A percentile compares a stretch with the other conserved stretches of the same genome.
Evolutionary conservation across 2,113 vertebrate species (phyloP).

Genomic region (Pyrgilauda ruficollis): DNA sequence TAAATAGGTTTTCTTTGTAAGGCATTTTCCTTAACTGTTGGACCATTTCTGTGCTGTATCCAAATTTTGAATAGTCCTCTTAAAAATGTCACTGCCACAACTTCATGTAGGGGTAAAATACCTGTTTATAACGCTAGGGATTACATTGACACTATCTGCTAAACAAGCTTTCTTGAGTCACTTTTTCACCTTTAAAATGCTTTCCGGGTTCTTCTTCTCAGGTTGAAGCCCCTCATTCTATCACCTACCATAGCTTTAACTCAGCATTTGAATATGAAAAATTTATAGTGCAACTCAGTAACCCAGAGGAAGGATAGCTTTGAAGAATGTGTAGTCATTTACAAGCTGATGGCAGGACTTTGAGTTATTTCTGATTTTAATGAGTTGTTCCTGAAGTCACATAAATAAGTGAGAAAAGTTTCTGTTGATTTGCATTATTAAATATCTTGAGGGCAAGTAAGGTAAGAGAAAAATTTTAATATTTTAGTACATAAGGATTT

Average conservation of each 20-base stretch:
- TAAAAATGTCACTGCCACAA: background rate
- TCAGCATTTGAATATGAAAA: background rate
- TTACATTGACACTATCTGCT: background rate
- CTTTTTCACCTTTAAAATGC: background rate
- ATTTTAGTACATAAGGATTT: slow-evolving; percentile 5
- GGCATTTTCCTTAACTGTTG: background rate
- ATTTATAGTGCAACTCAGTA: slow-evolving; percentile 10
- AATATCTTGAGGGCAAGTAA: background rate
- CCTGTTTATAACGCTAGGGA: background rate
- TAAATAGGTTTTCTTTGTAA: background rate
- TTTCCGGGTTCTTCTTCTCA: background rate
- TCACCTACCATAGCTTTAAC: background rate
- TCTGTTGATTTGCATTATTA: background rate
- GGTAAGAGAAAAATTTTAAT: background rate
- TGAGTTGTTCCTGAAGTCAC: background rate
- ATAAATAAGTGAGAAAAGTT: background rate
- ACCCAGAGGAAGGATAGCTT: background rate
- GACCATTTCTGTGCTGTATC: background rate
- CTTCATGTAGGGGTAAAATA: background rate
- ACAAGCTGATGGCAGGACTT: background rate
- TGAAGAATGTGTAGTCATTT: slow-evolving; percentile 14
- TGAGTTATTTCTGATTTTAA: background rate
- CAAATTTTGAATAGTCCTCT: background rate
- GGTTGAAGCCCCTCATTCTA: background rate
- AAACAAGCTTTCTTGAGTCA: background rate